phyloP scores from a whole-genome alignment of 2,113 vertebrate species.

The Chaenocephalus aceratus region DNA sequence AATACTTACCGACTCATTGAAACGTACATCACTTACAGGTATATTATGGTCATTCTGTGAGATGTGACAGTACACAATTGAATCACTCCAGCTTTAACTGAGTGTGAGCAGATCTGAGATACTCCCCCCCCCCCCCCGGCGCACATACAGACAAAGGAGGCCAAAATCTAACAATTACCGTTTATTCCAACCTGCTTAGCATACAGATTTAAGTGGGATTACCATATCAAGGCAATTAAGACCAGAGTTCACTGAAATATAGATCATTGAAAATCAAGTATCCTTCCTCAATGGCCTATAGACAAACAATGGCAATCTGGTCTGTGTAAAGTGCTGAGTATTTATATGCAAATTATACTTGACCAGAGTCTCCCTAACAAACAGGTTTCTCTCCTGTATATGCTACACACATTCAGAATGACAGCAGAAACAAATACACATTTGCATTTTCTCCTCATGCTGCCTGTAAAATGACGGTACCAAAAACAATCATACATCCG shows the following conservation, averaged over 20 bases:
- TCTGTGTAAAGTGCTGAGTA: conserved; percentile 16
- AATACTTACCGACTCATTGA: conserved; percentile 30
- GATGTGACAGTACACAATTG: conserved; percentile 34
- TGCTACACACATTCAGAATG: background rate
- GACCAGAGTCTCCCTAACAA: background rate
- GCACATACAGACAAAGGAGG: conserved; percentile 3
- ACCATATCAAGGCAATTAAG: conserved; percentile 52
- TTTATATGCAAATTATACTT: conserved; percentile 38
- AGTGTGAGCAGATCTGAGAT: too few species aligned
- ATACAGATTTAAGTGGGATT: conserved; percentile 39
- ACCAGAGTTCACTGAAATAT: conserved; percentile 32
- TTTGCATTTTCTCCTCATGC: background rate
- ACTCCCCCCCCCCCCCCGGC: too few species aligned
- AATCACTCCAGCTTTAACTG: conserved; percentile 23
- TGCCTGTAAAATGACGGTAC: conserved; percentile 17
- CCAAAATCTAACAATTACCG: conserved; percentile 4
- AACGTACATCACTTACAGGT: conserved; percentile 31
- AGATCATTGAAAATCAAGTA: conserved; percentile 43
- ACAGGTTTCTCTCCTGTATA: conserved; percentile 19
- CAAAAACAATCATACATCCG: conserved; percentile 43
- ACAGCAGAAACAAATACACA: conserved; percentile 4
- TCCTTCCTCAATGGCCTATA: conserved; percentile 9
- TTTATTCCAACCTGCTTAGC: conserved; percentile 34
- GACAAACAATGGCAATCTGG: conserved; percentile 34
- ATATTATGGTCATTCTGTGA: conserved; percentile 24